These are phyloP conservation scores for Sycophila sp. DNA, from an alignment of 1,140 invertebrate genomes.

Conservation along the genomic window DNA sequence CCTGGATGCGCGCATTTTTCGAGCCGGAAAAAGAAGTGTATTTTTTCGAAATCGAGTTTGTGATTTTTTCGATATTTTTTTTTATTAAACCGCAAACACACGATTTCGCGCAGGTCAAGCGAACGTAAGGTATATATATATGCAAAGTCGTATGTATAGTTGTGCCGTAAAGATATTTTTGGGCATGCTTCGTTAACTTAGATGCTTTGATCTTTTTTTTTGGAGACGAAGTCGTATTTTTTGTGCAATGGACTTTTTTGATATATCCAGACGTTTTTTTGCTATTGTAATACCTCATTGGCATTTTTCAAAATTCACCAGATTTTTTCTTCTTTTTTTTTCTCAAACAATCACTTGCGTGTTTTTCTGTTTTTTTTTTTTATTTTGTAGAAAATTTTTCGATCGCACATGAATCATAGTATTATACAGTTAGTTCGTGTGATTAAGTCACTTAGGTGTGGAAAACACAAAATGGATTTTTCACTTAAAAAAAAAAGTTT, in stretches of 20 bases:
- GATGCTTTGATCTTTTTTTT: conserved; percentile 66
- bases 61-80: conserved; percentile 31
- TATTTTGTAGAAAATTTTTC: not conserved
- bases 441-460: not conserved
- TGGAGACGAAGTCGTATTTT: conserved; percentile 29
- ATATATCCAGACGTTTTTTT: conserved; percentile 45
- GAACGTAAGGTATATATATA: conserved; percentile 47
- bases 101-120: not conserved
- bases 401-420: not conserved
- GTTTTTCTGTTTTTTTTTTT: conserved; percentile 35
- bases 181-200: conserved; percentile 60
- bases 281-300: conserved; percentile 57
- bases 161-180: conserved; percentile 64
- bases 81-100: conserved; percentile 20
- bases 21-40: too few species aligned
- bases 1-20: too few species aligned
- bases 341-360: not conserved
- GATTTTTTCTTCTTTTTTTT: too few species aligned
- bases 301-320: conserved; percentile 64
- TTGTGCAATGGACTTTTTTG: conserved; percentile 27
- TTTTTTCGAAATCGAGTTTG: conserved; percentile 14
- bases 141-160: conserved; percentile 43
- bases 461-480: conserved; percentile 35
- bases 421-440: not conserved
- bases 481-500: too few species aligned